phyloP scores from a whole-genome alignment of 1,140 invertebrate species.

The Schlechtendalia chinensis region DNA sequence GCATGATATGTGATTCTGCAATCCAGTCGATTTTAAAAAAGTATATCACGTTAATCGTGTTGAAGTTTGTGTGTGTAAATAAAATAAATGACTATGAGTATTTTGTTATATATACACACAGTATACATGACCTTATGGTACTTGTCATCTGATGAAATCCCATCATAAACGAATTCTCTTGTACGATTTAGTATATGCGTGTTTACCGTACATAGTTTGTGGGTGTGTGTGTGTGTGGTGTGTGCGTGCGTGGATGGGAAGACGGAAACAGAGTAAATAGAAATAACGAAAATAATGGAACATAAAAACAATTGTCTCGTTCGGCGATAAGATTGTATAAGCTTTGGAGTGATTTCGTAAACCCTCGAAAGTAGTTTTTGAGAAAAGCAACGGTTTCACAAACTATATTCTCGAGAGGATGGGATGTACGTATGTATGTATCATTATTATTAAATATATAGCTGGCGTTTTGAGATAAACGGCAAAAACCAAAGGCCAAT shows the following conservation, averaged over 20 bases:
- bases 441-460: not conserved
- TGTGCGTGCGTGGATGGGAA: not conserved
- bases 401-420: not conserved
- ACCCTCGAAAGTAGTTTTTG: not conserved
- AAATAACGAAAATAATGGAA: not conserved
- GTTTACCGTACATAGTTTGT: not conserved
- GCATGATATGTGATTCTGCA: no score
- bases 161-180: no score
- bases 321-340: constrained; percentile 8
- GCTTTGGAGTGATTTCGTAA: not conserved
- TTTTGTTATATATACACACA: no score
- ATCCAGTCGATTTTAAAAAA: no score
- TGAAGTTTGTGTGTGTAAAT: no score
- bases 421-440: not conserved
- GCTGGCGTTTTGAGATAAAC: not conserved
- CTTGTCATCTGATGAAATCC: no score
- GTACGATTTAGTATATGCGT: not conserved
- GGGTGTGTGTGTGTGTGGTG: not conserved
- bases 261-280: not conserved
- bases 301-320: constrained; percentile 2
- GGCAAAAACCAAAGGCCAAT: no score
- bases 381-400: not conserved
- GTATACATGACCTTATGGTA: no score
- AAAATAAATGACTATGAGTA: no score
- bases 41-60: no score